Percentiles rank a stretch among this genome's conserved stretches.
Evolutionary conservation across 2,888 invertebrate genomes (phyloP).

Genomic region (Thera britannica): DNA sequence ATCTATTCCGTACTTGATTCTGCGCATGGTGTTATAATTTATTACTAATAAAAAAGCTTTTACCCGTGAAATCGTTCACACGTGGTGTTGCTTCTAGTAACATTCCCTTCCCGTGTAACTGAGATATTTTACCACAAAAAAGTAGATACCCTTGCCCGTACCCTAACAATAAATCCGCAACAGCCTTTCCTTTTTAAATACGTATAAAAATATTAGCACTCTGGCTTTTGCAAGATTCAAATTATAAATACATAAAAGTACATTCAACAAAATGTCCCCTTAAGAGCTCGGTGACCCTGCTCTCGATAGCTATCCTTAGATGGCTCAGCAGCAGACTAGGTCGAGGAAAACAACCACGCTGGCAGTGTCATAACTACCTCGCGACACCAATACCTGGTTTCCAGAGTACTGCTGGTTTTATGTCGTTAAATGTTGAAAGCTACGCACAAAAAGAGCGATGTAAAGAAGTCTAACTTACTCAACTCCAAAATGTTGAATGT

Average conservation of each 20-base stretch:
- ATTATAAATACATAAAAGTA: constrained; percentile 43
- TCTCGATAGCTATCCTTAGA: constrained; percentile 84
- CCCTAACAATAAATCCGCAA: background rate
- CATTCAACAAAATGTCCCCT: constrained; percentile 69
- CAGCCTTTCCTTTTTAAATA: background rate
- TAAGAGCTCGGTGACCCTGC: constrained; percentile 80
- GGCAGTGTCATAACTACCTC: constrained; percentile 75
- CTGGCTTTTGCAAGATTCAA: constrained; percentile 6
- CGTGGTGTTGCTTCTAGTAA: too few relatives aligned
- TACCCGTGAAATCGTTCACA: too few relatives aligned
- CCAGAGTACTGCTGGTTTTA: constrained; percentile 58
- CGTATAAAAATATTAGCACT: background rate
- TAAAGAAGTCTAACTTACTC: constrained; percentile 26
- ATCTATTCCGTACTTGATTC: background rate
- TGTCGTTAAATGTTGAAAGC: constrained; percentile 11
- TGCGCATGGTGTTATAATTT: too few relatives aligned
- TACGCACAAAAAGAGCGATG: constrained; percentile 27
- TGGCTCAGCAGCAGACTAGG: constrained; percentile 82
- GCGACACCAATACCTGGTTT: constrained; percentile 48
- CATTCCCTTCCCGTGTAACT: too few relatives aligned
- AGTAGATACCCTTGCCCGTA: too few relatives aligned
- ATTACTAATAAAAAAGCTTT: too few relatives aligned
- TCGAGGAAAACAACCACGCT: constrained; percentile 82
- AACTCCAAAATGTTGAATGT: constrained; percentile 22
- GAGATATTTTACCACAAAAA: too few relatives aligned